Evolutionary conservation across 1,140 invertebrate genomes (phyloP), one percentile per base, ranked within the genome.

Genomic region (Euwallacea fornicatus): DNA sequence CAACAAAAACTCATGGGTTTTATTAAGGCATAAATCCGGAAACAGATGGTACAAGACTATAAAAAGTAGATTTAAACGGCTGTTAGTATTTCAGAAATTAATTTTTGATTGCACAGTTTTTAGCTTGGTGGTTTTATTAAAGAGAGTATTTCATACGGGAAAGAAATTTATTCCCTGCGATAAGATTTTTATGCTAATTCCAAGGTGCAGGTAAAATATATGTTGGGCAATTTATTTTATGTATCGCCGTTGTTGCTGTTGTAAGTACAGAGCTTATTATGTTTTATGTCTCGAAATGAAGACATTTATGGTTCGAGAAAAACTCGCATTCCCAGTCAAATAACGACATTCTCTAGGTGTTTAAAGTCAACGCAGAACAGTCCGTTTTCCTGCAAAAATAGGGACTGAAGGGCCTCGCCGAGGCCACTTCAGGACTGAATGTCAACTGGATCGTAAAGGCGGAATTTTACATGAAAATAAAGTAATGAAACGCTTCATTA

Each of bases 401-500:
- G n/a, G 65, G 44, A 59, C 42, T 67, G 47, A 67, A 43, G 53
- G 21, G 55, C 11, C 41, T 54, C 68, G 53, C 46, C 55, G 61
- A 64, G 69, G 54, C 6, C 59, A 58, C 50, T 50, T n/a, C 50
- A 47, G 11, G 47, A 64, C 69, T 64, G 58, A 64, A 70, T 70
- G 61, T 70, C 69, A 70, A 46, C 53, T 55, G 54, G 47, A 50
- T 64, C 61, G 60, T 33, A 65, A 65, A 41, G 15, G 54, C 59
- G 61, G 16, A 33, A 64, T 70, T 70, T 70, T 64, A 63, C 64
- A 70, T 70, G 59, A 70, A 64, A 70, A 70, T 70, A 64, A 70
- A 42, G 60, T 65, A 70, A 70, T 70, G 61, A 70, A 70, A 70
- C 61, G 69, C 46, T 64, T 64, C 69, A 64, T 70, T 70, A 70